phyloP scores from a whole-genome alignment of 2,888 invertebrate species.

The Perdita meconis region DNA sequence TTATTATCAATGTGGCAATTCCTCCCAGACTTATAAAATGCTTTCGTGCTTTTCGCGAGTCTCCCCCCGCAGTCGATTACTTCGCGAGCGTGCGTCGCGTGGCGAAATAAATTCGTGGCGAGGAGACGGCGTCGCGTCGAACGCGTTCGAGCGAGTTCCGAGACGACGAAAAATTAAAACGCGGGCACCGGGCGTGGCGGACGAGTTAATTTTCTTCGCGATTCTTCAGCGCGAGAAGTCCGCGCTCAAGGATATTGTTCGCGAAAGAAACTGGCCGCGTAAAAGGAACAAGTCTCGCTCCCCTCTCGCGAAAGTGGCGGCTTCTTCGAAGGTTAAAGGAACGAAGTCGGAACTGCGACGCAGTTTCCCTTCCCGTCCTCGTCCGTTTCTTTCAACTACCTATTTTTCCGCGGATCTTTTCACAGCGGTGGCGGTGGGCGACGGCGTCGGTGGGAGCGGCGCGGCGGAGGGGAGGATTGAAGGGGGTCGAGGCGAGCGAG shows the following conservation, averaged over 20 bases:
- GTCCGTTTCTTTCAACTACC: background rate
- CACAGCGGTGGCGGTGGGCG: slow-evolving; percentile 19
- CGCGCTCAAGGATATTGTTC: no score
- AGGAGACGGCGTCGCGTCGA: no score
- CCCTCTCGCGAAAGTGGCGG: background rate
- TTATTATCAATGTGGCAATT: no score
- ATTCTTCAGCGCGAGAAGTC: background rate
- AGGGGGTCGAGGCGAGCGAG: slow-evolving; percentile 51
- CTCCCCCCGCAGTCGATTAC: no score
- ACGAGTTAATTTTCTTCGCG: background rate
- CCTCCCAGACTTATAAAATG: no score
- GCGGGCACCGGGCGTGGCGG: background rate
- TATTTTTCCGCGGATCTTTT: slow-evolving; percentile 46
- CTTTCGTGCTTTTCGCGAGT: no score
- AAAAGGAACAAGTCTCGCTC: background rate
- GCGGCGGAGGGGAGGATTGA: background rate
- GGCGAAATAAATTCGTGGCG: no score
- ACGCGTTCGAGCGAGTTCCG: no score
- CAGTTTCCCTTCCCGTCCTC: slow-evolving; percentile 24
- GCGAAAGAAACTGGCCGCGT: background rate
- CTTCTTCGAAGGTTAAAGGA: slow-evolving; percentile 40
- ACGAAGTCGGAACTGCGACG: slow-evolving; percentile 34
- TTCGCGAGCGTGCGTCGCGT: no score
- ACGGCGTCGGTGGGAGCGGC: no score
- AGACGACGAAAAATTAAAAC: background rate